phyloP scores from a whole-genome alignment of 2,113 vertebrate species.

The Rhinolophus ferrumequinum region DNA sequence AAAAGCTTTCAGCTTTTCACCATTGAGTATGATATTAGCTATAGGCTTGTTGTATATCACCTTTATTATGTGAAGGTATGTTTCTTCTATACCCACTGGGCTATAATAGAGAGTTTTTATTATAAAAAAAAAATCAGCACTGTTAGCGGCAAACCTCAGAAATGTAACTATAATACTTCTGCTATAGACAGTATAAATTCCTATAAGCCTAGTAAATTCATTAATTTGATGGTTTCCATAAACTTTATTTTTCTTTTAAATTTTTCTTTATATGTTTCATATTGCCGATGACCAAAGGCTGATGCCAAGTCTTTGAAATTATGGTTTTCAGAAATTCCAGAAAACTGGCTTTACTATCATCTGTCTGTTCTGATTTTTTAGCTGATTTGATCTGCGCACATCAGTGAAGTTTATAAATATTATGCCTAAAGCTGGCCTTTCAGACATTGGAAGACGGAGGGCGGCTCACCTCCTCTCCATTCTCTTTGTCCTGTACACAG shows the following conservation, averaged over 20 bases:
- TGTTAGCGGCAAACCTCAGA: neutral
- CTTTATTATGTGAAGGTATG: neutral
- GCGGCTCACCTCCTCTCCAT: neutral
- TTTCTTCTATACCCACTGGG: neutral
- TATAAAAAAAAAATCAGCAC: neutral
- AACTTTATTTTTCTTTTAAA: slow-evolving; percentile 6
- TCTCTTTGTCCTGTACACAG: too few relatives aligned
- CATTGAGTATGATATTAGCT: neutral
- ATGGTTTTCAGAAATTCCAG: neutral
- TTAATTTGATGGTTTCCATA: neutral
- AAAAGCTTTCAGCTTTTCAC: neutral
- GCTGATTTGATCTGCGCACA: neutral
- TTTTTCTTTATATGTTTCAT: neutral
- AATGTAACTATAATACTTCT: neutral
- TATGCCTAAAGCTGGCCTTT: neutral
- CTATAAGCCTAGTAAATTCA: neutral
- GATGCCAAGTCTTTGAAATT: neutral
- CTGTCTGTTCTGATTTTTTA: neutral
- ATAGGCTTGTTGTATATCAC: neutral
- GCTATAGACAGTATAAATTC: neutral
- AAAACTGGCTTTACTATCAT: neutral
- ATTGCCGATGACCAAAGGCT: neutral
- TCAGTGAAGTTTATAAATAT: neutral
- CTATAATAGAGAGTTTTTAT: neutral
- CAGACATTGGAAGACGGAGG: neutral